These are phyloP conservation scores for Vulpes vulpes DNA, from an alignment of 2,113 vertebrate species.

Conservation along the genomic window DNA sequence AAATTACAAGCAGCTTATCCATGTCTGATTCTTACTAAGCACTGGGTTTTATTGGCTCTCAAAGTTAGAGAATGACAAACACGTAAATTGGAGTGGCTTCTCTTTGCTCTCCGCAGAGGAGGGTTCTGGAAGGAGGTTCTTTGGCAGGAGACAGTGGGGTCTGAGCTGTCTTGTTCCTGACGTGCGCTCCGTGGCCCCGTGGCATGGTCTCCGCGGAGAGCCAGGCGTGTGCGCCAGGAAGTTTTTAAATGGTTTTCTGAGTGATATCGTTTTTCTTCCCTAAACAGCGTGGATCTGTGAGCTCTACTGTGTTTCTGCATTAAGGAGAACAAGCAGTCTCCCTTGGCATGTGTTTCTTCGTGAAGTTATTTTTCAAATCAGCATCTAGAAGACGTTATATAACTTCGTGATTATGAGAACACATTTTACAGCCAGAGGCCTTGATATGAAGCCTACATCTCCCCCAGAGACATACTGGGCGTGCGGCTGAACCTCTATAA, in stretches of 20 bases:
- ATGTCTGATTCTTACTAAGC: slow-evolving; percentile 53
- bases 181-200: rapidly evolving
- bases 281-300: slow-evolving; percentile 58
- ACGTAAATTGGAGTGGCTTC: neutral
- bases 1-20: slow-evolving; percentile 71
- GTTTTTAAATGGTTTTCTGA: slow-evolving; percentile 64
- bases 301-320: slow-evolving; percentile 4
- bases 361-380: slow-evolving; percentile 49
- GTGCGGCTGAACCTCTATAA: neutral
- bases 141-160: rapidly evolving
- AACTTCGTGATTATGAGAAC: neutral
- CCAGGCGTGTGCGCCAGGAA: neutral
- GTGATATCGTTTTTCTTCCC: slow-evolving; percentile 61
- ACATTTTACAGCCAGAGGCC: neutral
- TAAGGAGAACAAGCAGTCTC: neutral
- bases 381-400: slow-evolving; percentile 7
- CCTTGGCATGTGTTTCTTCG: neutral
- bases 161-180: neutral
- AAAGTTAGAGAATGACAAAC: slow-evolving; percentile 35
- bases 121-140: neutral
- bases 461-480: neutral
- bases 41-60: slow-evolving; percentile 64
- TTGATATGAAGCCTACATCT: neutral
- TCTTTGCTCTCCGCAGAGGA: neutral
- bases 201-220: neutral